Base-by-base conservation (phyloP, 2,113 vertebrate species). In the Tetrax tetrax region DNA sequence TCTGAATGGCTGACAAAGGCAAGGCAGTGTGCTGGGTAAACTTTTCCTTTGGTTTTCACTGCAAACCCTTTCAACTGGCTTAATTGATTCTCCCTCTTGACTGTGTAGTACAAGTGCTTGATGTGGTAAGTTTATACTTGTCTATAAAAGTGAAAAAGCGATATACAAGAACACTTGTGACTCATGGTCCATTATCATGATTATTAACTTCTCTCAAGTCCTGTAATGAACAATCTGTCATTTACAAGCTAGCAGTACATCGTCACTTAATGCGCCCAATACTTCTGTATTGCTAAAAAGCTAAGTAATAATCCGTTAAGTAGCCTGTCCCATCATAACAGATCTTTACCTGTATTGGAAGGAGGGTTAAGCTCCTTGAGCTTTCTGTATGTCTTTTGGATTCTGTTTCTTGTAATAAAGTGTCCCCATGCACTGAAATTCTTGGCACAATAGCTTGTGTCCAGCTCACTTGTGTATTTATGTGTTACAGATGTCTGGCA, bases 181-280 rank as follows among this genome's bases (percentile, higher is more conserved):
- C 75, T 96, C 4, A 2, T 20, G 72, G 70, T 57, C 82, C 93
- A 95, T 95, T 96, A 94, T 93, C 53, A 80, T 74, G 78, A 96
- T 91, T 95, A 96, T 93, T 95, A 97, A 96, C 59, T 95, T 77
- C 82, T 90, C 78, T 87, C 63, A 85, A 96, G 56, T 38, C 64
- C 88, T 63, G 24, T 64, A 94, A 86, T 87, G 86, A 95, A 33
- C 47, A 63, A 94, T 89, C 68, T 90, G 60, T 88, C 93, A 78
- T 93, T 94, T 89, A 70, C 79, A 78, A 51, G 79, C n/a, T 28
- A 12, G 27, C 16, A 59, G 33, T 78, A 89, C 54, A 75, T 94
- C 92, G 90, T 86, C 1, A 0, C 17, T 71, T 95, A 96, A 97
- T 85, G 83, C 4, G 7, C 47, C 71, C 85, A 53, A 66, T 48